A percentile compares a stretch with the other conserved stretches of the same genome.
Conservation (phyloP, 37 sponge, comb jelly and placozoan species). For the Corticium candelabrum region DNA sequence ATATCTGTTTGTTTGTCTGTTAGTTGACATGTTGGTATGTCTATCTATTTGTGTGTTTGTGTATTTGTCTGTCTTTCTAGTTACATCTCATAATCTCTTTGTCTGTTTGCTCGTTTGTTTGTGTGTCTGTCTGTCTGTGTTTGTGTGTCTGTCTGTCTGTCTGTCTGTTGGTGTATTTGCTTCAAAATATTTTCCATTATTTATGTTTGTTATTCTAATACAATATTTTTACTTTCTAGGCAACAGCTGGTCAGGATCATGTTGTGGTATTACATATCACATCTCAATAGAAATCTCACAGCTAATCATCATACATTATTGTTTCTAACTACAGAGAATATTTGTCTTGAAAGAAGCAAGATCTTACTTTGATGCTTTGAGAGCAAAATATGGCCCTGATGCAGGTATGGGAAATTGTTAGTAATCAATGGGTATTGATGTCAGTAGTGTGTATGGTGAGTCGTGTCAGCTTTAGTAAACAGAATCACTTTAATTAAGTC, state of each 20-base stretch:
- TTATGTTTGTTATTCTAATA: not conserved
- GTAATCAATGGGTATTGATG: not conserved
- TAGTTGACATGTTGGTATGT: not conserved
- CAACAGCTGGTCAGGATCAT: constrained; percentile 78
- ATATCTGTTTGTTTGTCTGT: not conserved
- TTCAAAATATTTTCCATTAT: no score
- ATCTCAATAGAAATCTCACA: no score
- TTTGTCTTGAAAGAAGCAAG: constrained; percentile 65
- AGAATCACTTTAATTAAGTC: no score
- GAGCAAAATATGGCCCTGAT: constrained; percentile 26
- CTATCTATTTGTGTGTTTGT: not conserved
- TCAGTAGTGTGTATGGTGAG: not conserved
- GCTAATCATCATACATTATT: no score
- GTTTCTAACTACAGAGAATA: constrained; percentile 57
- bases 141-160: no score
- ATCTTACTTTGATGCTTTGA: constrained; percentile 63
- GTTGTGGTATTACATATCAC: constrained; percentile 56
- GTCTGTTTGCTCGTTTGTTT: no score
- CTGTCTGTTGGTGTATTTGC: no score
- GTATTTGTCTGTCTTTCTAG: not conserved
- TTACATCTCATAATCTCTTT: no score
- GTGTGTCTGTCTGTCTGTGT: no score
- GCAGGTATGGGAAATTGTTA: not conserved
- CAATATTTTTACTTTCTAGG: constrained; percentile 13
- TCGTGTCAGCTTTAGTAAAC: no score